phyloP scores from a whole-genome alignment of 1,140 invertebrate genomes.

The Hypsibius dujardini region DNA sequence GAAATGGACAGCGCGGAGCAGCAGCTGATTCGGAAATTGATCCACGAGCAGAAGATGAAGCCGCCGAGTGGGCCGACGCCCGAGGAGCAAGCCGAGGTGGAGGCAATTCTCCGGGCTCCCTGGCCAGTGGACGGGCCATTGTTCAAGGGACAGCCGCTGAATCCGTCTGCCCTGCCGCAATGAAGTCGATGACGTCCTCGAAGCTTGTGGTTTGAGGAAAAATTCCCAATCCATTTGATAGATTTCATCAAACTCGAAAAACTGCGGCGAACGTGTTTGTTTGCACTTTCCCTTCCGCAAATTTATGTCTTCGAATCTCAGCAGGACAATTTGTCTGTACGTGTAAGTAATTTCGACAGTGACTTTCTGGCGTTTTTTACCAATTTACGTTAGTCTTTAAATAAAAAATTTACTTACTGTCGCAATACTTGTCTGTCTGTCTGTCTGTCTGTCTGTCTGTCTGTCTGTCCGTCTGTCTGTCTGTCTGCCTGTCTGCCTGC shows the following conservation, averaged over 20 bases:
- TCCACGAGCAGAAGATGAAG: slow-evolving; percentile 55
- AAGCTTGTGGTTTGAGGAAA: not conserved
- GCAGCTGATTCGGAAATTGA: slow-evolving; percentile 59
- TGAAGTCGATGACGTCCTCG: not conserved
- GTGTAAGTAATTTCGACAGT: no score
- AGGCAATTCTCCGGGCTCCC: slow-evolving; percentile 50
- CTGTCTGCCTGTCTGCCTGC: no score
- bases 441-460: no score
- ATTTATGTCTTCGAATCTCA: not conserved
- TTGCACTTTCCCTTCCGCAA: not conserved
- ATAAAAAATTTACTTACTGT: no score
- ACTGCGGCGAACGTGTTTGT: not conserved
- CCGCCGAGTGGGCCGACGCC: slow-evolving; percentile 46
- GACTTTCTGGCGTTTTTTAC: no score
- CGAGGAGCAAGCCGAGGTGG: slow-evolving; percentile 37
- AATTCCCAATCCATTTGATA: not conserved
- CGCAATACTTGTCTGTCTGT: no score
- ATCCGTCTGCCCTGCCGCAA: slow-evolving; percentile 38
- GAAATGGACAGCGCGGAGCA: slow-evolving; percentile 59
- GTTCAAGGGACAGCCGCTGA: slow-evolving; percentile 57
- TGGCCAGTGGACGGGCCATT: slow-evolving; percentile 69
- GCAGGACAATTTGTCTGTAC: no score
- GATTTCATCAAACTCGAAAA: no score
- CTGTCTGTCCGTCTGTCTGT: no score
- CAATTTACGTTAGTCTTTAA: no score